These are phyloP conservation scores for Laupala kohalensis DNA, from an alignment of 1,140 invertebrate genomes.

Conservation along the genomic window DNA sequence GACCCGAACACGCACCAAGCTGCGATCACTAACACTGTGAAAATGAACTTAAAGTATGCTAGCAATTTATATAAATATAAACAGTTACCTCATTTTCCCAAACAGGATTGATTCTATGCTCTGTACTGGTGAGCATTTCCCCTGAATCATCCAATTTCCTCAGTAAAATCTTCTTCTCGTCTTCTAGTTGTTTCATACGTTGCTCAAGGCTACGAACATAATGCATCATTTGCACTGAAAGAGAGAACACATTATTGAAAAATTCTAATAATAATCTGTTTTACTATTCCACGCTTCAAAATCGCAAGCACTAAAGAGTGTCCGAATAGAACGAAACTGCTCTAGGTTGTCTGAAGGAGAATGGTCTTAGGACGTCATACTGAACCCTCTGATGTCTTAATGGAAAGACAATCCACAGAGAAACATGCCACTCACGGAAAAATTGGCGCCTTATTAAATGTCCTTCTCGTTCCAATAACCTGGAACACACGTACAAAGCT, in stretches of 20 bases:
- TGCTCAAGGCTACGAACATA: constrained; percentile 79
- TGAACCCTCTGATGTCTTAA: too few species aligned
- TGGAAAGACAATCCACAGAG: too few species aligned
- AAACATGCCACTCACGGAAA: too few species aligned
- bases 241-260: background rate
- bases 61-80: background rate
- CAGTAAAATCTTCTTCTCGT: constrained; percentile 50
- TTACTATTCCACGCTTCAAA: too few species aligned
- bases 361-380: too few species aligned
- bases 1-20: constrained; percentile 11
- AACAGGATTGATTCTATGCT: background rate
- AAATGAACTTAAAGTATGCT: constrained; percentile 1
- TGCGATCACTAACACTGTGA: background rate
- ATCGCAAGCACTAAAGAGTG: too few species aligned
- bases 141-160: constrained; percentile 31
- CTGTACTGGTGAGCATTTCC: constrained; percentile 5
- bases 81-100: constrained; percentile 14
- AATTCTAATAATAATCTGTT: too few species aligned
- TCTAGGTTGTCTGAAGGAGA: too few species aligned
- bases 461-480: too few species aligned
- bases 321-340: too few species aligned
- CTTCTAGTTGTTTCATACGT: constrained; percentile 70
- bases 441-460: too few species aligned
- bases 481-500: too few species aligned
- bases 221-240: constrained; percentile 58